Percentiles rank a stretch among this genome's conserved stretches.
Evolutionary conservation across 2,113 vertebrate species (phyloP).

Genomic region (Marcusenius ussheri): DNA sequence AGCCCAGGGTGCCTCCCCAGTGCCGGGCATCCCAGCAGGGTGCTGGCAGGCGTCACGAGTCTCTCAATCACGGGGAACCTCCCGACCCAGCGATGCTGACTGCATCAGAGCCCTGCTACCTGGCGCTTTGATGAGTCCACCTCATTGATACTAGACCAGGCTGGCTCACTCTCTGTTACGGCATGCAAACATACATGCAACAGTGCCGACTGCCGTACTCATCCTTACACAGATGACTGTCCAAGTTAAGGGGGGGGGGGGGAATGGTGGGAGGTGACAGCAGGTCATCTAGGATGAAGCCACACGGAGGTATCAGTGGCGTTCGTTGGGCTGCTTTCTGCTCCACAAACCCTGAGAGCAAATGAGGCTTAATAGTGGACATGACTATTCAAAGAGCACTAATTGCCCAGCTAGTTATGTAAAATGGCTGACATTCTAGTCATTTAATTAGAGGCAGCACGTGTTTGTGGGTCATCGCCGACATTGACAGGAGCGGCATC

Average conservation of each 20-base stretch:
- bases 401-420: conserved; percentile 12
- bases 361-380: conserved; percentile 29
- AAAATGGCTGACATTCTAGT: conserved; percentile 8
- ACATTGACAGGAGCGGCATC: background rate
- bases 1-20: background rate
- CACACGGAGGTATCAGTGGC: background rate
- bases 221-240: conserved; percentile 24
- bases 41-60: background rate
- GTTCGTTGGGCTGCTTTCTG: background rate
- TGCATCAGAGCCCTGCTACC: conserved; percentile 1
- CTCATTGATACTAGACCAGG: background rate
- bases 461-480: background rate
- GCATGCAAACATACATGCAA: background rate
- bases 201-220: background rate
- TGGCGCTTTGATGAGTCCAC: conserved; percentile 13
- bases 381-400: conserved; percentile 33
- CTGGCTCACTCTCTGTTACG: background rate
- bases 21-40: background rate
- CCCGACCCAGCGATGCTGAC: background rate
- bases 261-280: background rate
- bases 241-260: background rate
- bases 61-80: background rate
- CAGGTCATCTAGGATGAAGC: background rate
- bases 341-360: conserved; percentile 21
- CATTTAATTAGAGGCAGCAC: conserved; percentile 9